Evolutionary conservation across 2,888 invertebrate species (phyloP), one percentile per base, ranked within the genome.

Genomic region (Conchocele bisecta): DNA sequence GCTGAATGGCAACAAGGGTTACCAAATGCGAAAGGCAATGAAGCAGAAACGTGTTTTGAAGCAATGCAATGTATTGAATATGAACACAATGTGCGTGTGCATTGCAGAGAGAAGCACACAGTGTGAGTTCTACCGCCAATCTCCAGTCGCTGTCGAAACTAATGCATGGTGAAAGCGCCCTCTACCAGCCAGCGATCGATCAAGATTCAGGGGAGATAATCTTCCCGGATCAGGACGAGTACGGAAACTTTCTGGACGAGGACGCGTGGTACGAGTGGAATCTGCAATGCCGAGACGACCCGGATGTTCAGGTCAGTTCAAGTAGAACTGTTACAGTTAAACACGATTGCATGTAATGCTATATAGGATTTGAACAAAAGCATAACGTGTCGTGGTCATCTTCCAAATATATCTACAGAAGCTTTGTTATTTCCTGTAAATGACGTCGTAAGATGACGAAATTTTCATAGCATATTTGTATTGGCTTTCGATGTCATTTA

Each of bases 241-340:
- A 85, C 44, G 86, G 89, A 29, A 86, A 89, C 61, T 89, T 84
- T 56, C 83, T 89, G 53, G 89, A 90, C 51, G 88, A 90, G 44
- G 89, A 90, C 60, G 84, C 89, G 6, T 89, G 90, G 89, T 90
- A 87, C 65, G 91, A 91, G 44, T 92, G 91, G 91, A 81, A 82
- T 44, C 57, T 77, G 46, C 97, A 97, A 88, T 98, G 98, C 92
- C 97, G 98, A 92, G 95, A 96, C 91, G 98, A 99, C 0, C 98
- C 98, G 0, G 98, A 99, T 90, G 98, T 98, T 1, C 98, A 98
- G 91, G 93, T n/a, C n/a, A n/a, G n/a, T n/a, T n/a, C n/a, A n/a
- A n/a, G n/a, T n/a, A n/a, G n/a, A n/a, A n/a, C n/a, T n/a, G n/a
- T n/a, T n/a, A n/a, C n/a, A n/a, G n/a, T n/a, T n/a, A n/a, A n/a